Evolutionary conservation across 2,888 invertebrate species (phyloP).

Genomic region (Thera obeliscata): DNA sequence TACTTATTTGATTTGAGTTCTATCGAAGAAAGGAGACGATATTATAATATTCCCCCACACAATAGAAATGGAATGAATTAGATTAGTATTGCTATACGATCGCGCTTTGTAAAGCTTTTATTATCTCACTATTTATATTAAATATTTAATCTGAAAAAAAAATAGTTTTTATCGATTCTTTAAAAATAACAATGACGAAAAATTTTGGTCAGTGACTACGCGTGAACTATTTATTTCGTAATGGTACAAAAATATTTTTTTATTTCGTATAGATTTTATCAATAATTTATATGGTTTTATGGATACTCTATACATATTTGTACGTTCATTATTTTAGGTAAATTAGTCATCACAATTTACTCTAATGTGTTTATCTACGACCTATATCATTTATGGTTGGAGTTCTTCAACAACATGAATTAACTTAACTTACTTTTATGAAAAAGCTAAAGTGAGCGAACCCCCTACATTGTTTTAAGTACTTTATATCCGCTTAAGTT

Average conservation of each 20-base stretch:
- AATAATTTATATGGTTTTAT: slow-evolving; percentile 63
- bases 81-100: slow-evolving; percentile 60
- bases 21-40: slow-evolving; percentile 53
- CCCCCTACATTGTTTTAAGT: slow-evolving; percentile 54
- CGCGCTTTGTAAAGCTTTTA: slow-evolving; percentile 64
- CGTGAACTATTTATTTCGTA: slow-evolving; percentile 67
- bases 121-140: slow-evolving; percentile 62
- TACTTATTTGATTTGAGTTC: slow-evolving; percentile 70
- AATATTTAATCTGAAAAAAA: slow-evolving; percentile 50
- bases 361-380: slow-evolving; percentile 61
- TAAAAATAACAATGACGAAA: slow-evolving; percentile 51
- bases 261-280: slow-evolving; percentile 53
- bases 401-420: slow-evolving; percentile 46
- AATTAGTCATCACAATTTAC: slow-evolving; percentile 70
- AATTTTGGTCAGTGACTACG: slow-evolving; percentile 70
- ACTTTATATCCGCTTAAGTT: slow-evolving; percentile 45
- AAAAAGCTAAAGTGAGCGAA: slow-evolving; percentile 56
- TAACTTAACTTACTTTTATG: slow-evolving; percentile 44
- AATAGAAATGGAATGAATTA: slow-evolving; percentile 70
- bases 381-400: slow-evolving; percentile 59
- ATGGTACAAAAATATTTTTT: slow-evolving; percentile 79
- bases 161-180: slow-evolving; percentile 44
- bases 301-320: slow-evolving; percentile 76
- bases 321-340: slow-evolving; percentile 77
- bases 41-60: slow-evolving; percentile 49